A percentile compares a stretch with the other conserved stretches of the same genome.
Evolutionary conservation across 1,140 invertebrate genomes (phyloP).

Genomic region (Pectinophora gossypiella): DNA sequence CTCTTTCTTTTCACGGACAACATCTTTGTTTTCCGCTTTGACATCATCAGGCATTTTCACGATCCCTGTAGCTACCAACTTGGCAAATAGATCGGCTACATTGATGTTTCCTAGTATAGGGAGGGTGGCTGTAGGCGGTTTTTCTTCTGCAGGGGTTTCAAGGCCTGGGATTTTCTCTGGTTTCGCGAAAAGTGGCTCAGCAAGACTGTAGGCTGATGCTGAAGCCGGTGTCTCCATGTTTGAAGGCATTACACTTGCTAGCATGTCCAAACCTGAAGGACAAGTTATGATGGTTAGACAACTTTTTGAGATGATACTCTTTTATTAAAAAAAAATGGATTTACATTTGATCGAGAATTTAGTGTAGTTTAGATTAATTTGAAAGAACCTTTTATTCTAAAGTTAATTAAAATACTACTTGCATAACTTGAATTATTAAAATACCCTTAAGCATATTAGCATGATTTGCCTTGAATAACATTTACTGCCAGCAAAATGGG

Average conservation of each 20-base stretch:
- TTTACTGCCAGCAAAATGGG: too few relatives aligned
- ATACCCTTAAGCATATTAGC: too few relatives aligned
- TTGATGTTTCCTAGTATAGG: constrained; percentile 76
- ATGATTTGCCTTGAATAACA: too few relatives aligned
- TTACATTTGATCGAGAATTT: too few relatives aligned
- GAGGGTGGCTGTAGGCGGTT: constrained; percentile 31
- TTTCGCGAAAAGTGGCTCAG: constrained; percentile 41
- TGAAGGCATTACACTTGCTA: constrained; percentile 80
- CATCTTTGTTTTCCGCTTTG: constrained; percentile 62
- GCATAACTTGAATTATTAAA: too few relatives aligned
- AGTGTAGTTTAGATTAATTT: too few relatives aligned
- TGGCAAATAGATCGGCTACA: constrained; percentile 89
- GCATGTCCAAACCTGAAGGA: constrained; percentile 74
- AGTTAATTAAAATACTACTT: too few relatives aligned
- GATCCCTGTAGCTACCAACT: constrained; percentile 89
- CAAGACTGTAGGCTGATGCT: constrained; percentile 75
- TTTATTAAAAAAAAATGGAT: too few relatives aligned
- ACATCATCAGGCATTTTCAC: constrained; percentile 72
- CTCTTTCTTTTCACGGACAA: constrained; percentile 66
- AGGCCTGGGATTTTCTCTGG: constrained; percentile 47
- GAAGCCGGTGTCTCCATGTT: constrained; percentile 66
- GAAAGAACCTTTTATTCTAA: too few relatives aligned
- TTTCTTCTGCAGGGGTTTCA: constrained; percentile 46
- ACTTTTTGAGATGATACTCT: too few relatives aligned
- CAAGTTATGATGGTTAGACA: too few relatives aligned